These are phyloP conservation scores for Agrochola litura DNA, from an alignment of 2,888 invertebrate genomes.

Conservation along the genomic window DNA sequence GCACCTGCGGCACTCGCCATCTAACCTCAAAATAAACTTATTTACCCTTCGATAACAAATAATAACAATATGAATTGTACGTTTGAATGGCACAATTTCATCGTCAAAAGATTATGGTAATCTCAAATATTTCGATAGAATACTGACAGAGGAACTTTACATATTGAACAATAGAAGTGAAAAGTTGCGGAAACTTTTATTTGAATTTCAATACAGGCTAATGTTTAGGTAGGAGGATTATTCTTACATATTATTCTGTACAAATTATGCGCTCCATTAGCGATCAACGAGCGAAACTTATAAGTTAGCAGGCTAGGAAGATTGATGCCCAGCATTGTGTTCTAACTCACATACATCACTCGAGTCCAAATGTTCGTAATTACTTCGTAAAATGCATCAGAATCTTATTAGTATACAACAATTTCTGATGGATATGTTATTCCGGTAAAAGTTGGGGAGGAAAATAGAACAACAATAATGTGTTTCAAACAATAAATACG, in stretches of 20 bases:
- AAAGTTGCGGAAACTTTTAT: constrained; percentile 60
- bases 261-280: constrained; percentile 71
- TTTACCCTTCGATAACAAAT: constrained; percentile 42
- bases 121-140: constrained; percentile 43
- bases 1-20: constrained; percentile 21
- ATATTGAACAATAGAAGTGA: constrained; percentile 46
- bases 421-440: constrained; percentile 40
- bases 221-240: constrained; percentile 45
- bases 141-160: constrained; percentile 44
- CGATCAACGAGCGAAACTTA: constrained; percentile 56
- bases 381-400: constrained; percentile 43
- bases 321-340: constrained; percentile 58
- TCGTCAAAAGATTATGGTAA: constrained; percentile 62
- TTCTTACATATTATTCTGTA: constrained; percentile 58
- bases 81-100: constrained; percentile 47
- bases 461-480: neutral
- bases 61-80: constrained; percentile 52
- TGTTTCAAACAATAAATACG: neutral
- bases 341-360: constrained; percentile 51
- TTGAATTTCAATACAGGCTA: constrained; percentile 67
- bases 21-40: constrained; percentile 40
- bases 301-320: constrained; percentile 49
- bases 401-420: constrained; percentile 32
- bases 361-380: constrained; percentile 38
- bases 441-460: constrained; percentile 1